A percentile compares a stretch with the other conserved stretches of the same genome.
Conservation (phyloP, 2,888 invertebrate genomes). For the Macrosoma leucophasiata region DNA sequence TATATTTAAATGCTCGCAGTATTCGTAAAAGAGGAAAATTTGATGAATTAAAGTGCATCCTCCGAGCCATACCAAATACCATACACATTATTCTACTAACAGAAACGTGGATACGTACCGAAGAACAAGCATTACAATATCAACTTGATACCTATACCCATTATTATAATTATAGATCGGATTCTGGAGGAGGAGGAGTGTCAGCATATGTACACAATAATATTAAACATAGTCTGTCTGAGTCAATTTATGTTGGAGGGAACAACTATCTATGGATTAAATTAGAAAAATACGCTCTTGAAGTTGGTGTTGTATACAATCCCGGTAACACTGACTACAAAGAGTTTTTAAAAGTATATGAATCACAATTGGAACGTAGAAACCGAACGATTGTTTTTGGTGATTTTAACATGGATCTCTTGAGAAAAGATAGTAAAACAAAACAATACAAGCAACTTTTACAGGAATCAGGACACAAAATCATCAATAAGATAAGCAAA, state of each 20-base stretch:
- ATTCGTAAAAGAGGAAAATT: conserved; percentile 12
- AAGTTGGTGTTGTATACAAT: conserved; percentile 7
- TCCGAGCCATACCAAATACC: conserved; percentile 6
- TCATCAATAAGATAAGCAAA: conserved; percentile 19
- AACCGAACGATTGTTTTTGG: conserved; percentile 21
- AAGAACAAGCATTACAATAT: background rate
- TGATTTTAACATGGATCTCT: conserved; percentile 18
- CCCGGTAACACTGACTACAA: conserved; percentile 16
- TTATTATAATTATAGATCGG: conserved; percentile 4
- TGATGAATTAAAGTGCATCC: conserved; percentile 4
- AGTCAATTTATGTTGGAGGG: conserved; percentile 8
- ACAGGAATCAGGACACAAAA: conserved; percentile 13
- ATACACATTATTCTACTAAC: conserved; percentile 7
- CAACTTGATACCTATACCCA: background rate
- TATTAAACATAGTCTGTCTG: conserved; percentile 9
- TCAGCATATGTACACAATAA: conserved; percentile 12
- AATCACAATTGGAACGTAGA: conserved; percentile 9
- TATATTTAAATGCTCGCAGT: conserved; percentile 13
- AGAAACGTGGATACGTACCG: conserved; percentile 7
- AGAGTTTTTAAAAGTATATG: conserved; percentile 10
- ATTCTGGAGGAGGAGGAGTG: conserved; percentile 11
- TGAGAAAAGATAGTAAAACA: conserved; percentile 9
- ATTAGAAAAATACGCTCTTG: conserved; percentile 9
- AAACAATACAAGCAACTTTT: conserved; percentile 2
- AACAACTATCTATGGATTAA: conserved; percentile 15